A percentile compares a stretch with the other conserved stretches of the same genome.
Conservation (phyloP, 2,113 vertebrate genomes). For the Catharus fuscescens region DNA sequence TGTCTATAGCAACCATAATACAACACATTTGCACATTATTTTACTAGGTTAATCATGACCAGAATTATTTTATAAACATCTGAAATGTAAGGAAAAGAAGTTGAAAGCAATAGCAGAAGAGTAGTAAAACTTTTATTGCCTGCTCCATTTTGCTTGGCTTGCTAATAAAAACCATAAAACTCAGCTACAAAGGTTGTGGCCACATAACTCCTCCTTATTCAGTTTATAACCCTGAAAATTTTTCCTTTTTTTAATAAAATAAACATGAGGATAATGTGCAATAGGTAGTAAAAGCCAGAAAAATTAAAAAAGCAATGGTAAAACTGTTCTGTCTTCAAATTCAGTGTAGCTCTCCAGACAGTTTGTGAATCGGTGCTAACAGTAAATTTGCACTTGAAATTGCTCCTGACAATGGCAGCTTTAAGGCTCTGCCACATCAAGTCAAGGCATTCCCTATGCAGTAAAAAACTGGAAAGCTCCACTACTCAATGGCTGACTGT, state of each 20-base stretch:
- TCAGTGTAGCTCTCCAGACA: not conserved
- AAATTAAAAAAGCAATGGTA: slow-evolving; percentile 51
- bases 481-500: not conserved
- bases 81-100: slow-evolving; percentile 12
- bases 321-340: not conserved
- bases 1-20: not conserved
- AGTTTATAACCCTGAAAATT: slow-evolving; percentile 7
- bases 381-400: slow-evolving; percentile 37
- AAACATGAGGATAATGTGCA: slow-evolving; percentile 47
- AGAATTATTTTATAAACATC: slow-evolving; percentile 39
- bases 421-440: slow-evolving; percentile 7
- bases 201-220: slow-evolving; percentile 60
- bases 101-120: slow-evolving; percentile 25
- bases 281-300: slow-evolving; percentile 47
- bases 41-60: slow-evolving; percentile 24
- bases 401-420: not conserved
- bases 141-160: slow-evolving; percentile 60
- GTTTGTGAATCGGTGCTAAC: not conserved
- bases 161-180: slow-evolving; percentile 68
- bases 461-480: not conserved
- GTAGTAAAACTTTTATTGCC: slow-evolving; percentile 56
- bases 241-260: slow-evolving; percentile 21
- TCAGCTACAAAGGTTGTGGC: slow-evolving; percentile 32
- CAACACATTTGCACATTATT: not conserved
- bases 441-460: not conserved